Evolutionary conservation across 2,797 vertebrate species (phyloP), one percentile per base, ranked within the genome.

Genomic region (Sphaeramia orbicularis): DNA sequence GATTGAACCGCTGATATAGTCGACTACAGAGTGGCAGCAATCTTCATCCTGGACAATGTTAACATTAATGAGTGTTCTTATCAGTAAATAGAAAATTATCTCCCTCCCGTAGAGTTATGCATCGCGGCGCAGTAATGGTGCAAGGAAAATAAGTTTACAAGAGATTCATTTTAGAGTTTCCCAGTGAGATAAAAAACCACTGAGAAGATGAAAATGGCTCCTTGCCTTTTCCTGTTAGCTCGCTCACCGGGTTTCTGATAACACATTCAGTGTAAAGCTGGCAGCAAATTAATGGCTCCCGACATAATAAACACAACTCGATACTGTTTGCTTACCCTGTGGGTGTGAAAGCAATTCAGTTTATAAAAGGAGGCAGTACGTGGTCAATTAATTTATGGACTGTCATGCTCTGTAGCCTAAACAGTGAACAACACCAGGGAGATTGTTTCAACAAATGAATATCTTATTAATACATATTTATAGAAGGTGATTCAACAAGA

Each of bases 221-320:
- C 80, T 90, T 90, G 86, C 56, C 74, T 84, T 73, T 76, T 80
- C 64, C 72, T 59, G 85, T 64, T 58, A 37, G 65, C 81, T 77
- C 27, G 57, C 62, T 69, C 74, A 86, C 85, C 87, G 80, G 79
- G 74, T 77, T 67, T 81, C 81, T 76, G 81, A 88, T 88, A 88
- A 78, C 83, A 80, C 69, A 65, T 78, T 85, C 79, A 84, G 85
- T 87, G 85, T 68, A 57, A 83, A 82, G 83, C 73, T 82, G 84
- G 80, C 81, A 74, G 81, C 76, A 90, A 85, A 91, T 90, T 45
- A 90, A 90, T 88, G 76, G 41, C 78, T 85, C 64, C 86, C 81
- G 85, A 91, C 84, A 83, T 86, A 81, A 86, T 86, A 80, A 91
- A 88, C 81, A 85, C 42, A 87, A 87, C 76, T 89, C 65, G 48